phyloP scores from a whole-genome alignment of 2,113 vertebrate genomes.

The Chloropsis cyanopogon region DNA sequence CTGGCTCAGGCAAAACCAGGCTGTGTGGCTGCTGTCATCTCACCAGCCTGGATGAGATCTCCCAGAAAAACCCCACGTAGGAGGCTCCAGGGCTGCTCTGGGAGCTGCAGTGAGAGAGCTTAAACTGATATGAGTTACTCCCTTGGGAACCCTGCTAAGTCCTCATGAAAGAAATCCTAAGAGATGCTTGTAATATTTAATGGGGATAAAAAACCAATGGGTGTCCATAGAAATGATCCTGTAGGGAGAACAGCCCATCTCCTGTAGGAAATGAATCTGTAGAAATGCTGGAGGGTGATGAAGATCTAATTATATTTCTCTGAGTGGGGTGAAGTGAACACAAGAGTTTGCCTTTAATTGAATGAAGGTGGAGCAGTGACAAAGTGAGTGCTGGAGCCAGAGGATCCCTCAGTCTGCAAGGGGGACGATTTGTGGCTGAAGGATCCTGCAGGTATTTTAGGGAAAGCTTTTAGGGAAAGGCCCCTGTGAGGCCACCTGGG shows the following conservation, averaged over 20 bases:
- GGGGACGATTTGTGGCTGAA: background rate
- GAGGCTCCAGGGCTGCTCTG: background rate
- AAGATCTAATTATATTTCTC: background rate
- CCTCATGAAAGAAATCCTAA: background rate
- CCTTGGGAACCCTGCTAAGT: background rate
- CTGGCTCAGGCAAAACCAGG: background rate
- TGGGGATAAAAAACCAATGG: background rate
- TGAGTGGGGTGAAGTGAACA: background rate
- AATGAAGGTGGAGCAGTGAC: background rate
- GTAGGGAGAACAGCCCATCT: background rate
- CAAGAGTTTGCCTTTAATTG: background rate
- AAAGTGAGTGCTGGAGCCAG: background rate
- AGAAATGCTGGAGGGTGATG: background rate
- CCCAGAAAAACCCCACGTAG: rapidly evolving
- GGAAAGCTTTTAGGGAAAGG: background rate
- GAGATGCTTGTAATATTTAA: background rate
- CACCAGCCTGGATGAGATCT: background rate
- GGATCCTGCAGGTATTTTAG: background rate
- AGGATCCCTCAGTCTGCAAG: background rate
- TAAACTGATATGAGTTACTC: background rate
- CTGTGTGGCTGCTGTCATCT: background rate
- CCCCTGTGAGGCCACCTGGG: background rate
- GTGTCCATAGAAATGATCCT: background rate
- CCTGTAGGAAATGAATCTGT: background rate
- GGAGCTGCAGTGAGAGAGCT: background rate